Percentiles rank a stretch among this genome's conserved stretches.
These are phyloP conservation scores for Atherinomorus stipes DNA, from an alignment of 2,113 vertebrate genomes.

Conservation along the genomic window DNA sequence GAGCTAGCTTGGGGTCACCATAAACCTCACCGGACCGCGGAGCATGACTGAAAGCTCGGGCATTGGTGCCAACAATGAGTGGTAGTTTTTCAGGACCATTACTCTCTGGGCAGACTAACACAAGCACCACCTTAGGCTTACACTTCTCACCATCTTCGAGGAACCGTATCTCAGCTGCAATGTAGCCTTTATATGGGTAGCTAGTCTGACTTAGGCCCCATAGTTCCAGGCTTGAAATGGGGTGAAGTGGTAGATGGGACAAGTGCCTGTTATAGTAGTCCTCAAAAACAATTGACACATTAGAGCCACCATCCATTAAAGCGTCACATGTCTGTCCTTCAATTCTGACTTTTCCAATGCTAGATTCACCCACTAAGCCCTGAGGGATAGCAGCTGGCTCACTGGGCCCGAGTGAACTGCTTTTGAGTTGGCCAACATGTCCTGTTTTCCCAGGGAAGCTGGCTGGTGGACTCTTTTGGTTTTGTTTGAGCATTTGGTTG, in stretches of 20 bases:
- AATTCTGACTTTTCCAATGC: no score
- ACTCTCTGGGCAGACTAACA: neutral
- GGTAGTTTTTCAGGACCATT: neutral
- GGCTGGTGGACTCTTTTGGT: neutral
- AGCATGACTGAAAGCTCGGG: neutral
- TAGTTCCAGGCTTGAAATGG: neutral
- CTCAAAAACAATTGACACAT: neutral
- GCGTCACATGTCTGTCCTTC: neutral
- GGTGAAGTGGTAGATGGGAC: neutral
- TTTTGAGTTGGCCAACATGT: no score
- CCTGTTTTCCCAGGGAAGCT: neutral
- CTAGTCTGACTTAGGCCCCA: neutral
- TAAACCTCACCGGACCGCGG: neutral
- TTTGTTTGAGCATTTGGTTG: neutral
- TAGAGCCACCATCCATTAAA: neutral
- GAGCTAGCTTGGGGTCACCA: neutral
- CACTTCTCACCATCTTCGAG: neutral
- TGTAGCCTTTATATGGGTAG: neutral
- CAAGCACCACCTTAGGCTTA: neutral
- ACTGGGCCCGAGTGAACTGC: no score
- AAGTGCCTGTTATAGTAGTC: neutral
- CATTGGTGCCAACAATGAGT: slow-evolving; percentile 4
- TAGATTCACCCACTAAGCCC: no score
- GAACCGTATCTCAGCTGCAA: neutral
- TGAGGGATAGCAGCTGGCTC: no score